Evolutionary conservation across 2,888 invertebrate species (phyloP), one percentile per base, ranked within the genome.

Genomic region (Tuta absoluta): DNA sequence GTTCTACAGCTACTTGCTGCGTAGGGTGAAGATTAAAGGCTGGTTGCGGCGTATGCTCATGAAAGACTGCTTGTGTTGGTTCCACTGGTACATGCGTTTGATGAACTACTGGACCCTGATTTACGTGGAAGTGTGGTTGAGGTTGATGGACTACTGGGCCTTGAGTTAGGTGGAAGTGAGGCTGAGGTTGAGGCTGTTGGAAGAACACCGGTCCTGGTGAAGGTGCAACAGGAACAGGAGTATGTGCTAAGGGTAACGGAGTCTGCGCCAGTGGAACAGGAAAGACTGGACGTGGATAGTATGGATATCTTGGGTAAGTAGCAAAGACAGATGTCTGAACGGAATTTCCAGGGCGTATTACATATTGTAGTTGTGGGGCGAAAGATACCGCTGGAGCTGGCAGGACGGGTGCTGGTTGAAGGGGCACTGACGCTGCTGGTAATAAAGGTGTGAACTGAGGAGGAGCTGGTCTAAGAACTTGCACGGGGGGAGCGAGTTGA

Each of bases 261-360:
- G 19, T 33, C 11, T 49, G 14, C 19, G 67, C 66, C 7, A 71
- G 65, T 0, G 73, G 71, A 0, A 72, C 68, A 11, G 75, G 75
- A 63, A 84, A 56, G 3, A 56, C 28, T n/a, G 56, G 56, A 12
- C 33, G 56, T 19, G 56, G 87, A 59, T 84, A 88, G 65, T 87
- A 75, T 0, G 91, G 92, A 72, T 86, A 90, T 68, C 87, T 81
- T 5, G 92, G 92, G 64, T 86, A 92, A 1, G 86, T 87, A 0
- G 91, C 91, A 57, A 91, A 92, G 57, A 81, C 75, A 2, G 91
- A 91, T 3, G 89, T 84, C 67, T 92, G 92, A 0, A 89, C 77
- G 14, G 91, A 85, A 66, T 87, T 85, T 14, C 92, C 92, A 8
- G 90, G 92, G 11, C 89, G 84, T 11, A 92, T 77, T 0, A 88